phyloP scores from a whole-genome alignment of 2,797 vertebrate species.

The Eulemur mongoz region DNA sequence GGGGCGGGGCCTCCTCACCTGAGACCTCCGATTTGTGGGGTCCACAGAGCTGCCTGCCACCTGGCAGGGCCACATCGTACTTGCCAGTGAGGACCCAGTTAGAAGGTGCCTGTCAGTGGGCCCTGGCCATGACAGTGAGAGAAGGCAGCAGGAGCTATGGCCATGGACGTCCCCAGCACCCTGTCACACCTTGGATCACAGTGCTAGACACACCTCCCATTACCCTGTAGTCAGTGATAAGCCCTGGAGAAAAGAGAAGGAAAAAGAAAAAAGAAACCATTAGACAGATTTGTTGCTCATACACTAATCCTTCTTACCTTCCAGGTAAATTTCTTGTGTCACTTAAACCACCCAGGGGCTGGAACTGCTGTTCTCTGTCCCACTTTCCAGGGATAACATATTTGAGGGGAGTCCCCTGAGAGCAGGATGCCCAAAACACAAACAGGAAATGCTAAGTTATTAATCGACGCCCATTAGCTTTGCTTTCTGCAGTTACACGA shows the following conservation, averaged over 20 bases:
- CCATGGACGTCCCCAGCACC: rapidly evolving
- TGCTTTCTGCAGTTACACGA: neutral
- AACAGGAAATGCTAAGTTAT: neutral
- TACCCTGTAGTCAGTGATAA: conserved; percentile 93
- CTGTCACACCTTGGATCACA: neutral
- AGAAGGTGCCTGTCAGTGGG: neutral
- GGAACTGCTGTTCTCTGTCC: neutral
- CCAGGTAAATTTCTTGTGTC: neutral
- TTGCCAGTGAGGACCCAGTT: neutral
- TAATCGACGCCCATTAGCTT: neutral
- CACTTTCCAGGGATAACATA: neutral
- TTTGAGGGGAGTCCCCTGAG: neutral
- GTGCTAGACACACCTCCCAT: conserved; percentile 58
- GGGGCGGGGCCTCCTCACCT: rapidly evolving
- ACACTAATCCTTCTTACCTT: too few species aligned
- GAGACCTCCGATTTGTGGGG: too few species aligned
- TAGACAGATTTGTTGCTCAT: neutral
- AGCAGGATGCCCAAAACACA: neutral
- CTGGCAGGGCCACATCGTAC: neutral
- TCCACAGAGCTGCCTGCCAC: neutral
- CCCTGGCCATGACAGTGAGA: neutral
- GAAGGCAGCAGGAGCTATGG: rapidly evolving
- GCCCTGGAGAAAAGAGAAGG: conserved; percentile 82
- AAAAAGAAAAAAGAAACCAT: neutral
- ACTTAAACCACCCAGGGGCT: rapidly evolving